These are phyloP conservation scores for Chamaea fasciata DNA, from an alignment of 2,113 vertebrate genomes.

Conservation along the genomic window DNA sequence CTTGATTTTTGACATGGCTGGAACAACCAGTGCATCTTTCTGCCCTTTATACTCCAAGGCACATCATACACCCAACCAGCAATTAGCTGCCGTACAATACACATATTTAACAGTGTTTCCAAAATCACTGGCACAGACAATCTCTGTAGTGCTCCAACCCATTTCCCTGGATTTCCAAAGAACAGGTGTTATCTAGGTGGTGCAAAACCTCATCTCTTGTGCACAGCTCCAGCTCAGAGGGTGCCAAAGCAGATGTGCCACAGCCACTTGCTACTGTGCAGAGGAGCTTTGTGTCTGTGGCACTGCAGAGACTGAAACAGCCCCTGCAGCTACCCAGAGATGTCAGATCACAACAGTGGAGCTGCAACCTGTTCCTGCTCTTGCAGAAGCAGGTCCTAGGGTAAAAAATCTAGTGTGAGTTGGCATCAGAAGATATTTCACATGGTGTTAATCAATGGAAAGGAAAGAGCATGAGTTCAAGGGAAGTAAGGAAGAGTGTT, in stretches of 20 bases:
- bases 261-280: neutral
- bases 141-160: neutral
- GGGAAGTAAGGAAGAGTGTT: neutral
- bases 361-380: neutral
- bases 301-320: neutral
- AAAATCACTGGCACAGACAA: neutral
- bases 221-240: neutral
- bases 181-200: neutral
- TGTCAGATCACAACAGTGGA: neutral
- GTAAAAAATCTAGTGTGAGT: rapidly evolving
- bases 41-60: neutral
- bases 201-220: neutral
- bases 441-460: neutral
- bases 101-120: neutral
- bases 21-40: neutral
- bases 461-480: neutral
- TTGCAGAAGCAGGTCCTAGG: neutral
- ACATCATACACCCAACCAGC: neutral
- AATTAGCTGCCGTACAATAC: neutral
- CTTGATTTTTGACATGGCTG: neutral
- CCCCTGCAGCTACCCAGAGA: neutral
- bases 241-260: neutral
- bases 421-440: neutral
- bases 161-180: neutral
- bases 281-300: neutral